A percentile compares a stretch with the other conserved stretches of the same genome.
These are phyloP conservation scores for Leptinotarsa rubiginosa DNA, from an alignment of 2,888 invertebrate genomes.

Conservation along the genomic window DNA sequence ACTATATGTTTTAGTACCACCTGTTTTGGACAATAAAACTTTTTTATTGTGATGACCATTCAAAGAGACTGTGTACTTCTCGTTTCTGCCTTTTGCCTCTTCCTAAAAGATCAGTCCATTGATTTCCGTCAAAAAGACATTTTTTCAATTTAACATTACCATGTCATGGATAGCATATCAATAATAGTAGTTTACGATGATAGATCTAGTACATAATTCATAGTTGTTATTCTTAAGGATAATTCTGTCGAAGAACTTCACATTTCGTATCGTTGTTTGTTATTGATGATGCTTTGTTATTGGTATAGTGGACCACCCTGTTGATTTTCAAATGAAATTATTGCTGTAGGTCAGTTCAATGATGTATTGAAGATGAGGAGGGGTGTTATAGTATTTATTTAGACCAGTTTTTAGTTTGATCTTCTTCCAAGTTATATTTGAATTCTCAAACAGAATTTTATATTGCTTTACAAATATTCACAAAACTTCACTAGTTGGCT, in stretches of 20 bases:
- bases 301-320: constrained; percentile 55
- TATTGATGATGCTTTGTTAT: constrained; percentile 26
- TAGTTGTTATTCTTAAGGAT: constrained; percentile 37
- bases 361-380: neutral
- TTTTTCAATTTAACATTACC: constrained; percentile 48
- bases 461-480: too few relatives aligned
- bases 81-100: neutral
- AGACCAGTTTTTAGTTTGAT: neutral
- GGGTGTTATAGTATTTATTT: neutral
- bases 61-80: neutral
- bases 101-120: constrained; percentile 3
- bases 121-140: constrained; percentile 29
- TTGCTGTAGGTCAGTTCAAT: constrained; percentile 21
- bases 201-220: constrained; percentile 47
- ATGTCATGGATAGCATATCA: constrained; percentile 65
- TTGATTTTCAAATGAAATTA: constrained; percentile 34
- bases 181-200: constrained; percentile 52
- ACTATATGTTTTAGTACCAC: neutral
- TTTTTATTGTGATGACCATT: neutral
- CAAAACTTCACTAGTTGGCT: too few relatives aligned
- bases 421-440: too few relatives aligned
- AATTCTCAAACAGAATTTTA: too few relatives aligned
- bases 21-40: neutral
- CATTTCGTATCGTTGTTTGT: constrained; percentile 14
- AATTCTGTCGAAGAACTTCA: constrained; percentile 22